These are phyloP conservation scores for Xiphophorus birchmanni DNA, from an alignment of 2,797 vertebrate genomes.

Conservation along the genomic window DNA sequence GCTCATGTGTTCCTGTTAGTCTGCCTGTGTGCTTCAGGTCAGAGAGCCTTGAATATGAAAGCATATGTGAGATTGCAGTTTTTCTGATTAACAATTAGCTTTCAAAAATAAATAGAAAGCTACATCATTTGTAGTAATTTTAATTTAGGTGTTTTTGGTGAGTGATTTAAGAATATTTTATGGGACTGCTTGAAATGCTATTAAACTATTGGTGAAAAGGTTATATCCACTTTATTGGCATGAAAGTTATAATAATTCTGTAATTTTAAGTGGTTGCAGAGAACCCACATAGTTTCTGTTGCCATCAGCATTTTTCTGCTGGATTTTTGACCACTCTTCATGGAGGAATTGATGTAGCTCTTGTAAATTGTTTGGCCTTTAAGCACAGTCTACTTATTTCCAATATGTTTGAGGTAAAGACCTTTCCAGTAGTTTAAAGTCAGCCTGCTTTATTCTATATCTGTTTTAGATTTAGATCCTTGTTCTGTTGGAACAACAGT, in stretches of 20 bases:
- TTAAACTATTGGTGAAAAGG: not conserved
- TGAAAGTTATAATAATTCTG: not conserved
- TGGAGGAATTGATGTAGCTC: not conserved
- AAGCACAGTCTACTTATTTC: not conserved
- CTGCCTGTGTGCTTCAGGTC: not conserved
- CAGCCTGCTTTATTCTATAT: not conserved
- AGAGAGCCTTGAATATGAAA: not conserved
- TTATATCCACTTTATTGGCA: not conserved
- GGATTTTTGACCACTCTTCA: not conserved
- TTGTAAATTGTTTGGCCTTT: not conserved
- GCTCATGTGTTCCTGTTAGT: not conserved
- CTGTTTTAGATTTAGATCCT: not conserved
- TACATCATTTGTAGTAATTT: not conserved
- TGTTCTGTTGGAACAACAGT: not conserved
- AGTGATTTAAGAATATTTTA: not conserved
- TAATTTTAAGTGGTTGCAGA: not conserved
- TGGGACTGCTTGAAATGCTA: not conserved
- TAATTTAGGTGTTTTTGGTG: not conserved
- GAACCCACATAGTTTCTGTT: not conserved
- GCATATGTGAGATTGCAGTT: not conserved
- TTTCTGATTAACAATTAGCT: not conserved
- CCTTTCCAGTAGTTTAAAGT: not conserved
- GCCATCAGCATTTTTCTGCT: not conserved
- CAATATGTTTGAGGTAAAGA: not conserved
- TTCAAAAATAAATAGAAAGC: not conserved